Evolutionary conservation across 2,113 vertebrate genomes (phyloP).

Genomic region (Athene noctua): DNA sequence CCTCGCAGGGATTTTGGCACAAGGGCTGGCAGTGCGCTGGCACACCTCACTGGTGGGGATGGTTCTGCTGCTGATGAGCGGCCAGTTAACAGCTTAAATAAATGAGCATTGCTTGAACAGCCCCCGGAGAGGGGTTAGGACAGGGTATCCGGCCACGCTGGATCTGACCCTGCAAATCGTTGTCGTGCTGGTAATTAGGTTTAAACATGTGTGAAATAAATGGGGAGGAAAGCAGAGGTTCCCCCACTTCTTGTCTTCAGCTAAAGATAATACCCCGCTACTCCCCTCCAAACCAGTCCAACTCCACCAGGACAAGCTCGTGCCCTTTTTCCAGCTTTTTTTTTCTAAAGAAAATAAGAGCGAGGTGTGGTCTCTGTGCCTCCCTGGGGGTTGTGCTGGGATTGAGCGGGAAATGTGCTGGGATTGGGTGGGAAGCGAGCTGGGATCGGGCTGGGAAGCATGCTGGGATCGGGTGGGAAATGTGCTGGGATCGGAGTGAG

Average conservation of each 20-base stretch:
- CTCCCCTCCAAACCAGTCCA: fast-evolving
- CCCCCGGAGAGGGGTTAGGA: not conserved
- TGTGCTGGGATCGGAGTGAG: too few relatives aligned
- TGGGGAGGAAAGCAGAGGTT: too few relatives aligned
- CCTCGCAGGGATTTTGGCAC: not conserved
- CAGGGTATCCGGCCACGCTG: fast-evolving
- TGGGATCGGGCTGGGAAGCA: too few relatives aligned
- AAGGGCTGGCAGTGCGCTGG: not conserved
- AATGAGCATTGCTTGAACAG: not conserved
- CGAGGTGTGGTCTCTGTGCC: not conserved
- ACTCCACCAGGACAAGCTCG: too few relatives aligned
- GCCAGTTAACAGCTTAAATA: not conserved
- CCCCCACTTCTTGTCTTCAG: not conserved
- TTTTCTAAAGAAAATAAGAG: not conserved
- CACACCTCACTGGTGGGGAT: not conserved
- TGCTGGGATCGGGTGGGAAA: too few relatives aligned
- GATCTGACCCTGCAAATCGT: not conserved
- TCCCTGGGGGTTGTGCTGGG: not conserved
- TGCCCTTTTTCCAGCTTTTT: not conserved
- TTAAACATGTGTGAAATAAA: not conserved
- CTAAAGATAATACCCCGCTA: not conserved
- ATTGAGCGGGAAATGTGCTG: too few relatives aligned
- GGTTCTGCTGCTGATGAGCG: too few relatives aligned
- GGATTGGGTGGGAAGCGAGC: not conserved
- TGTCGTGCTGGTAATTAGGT: not conserved